A percentile compares a stretch with the other conserved stretches of the same genome.
Evolutionary conservation across 37 sponge, comb jelly and placozoan species (phyloP).

Genomic region (Ianthella basta): DNA sequence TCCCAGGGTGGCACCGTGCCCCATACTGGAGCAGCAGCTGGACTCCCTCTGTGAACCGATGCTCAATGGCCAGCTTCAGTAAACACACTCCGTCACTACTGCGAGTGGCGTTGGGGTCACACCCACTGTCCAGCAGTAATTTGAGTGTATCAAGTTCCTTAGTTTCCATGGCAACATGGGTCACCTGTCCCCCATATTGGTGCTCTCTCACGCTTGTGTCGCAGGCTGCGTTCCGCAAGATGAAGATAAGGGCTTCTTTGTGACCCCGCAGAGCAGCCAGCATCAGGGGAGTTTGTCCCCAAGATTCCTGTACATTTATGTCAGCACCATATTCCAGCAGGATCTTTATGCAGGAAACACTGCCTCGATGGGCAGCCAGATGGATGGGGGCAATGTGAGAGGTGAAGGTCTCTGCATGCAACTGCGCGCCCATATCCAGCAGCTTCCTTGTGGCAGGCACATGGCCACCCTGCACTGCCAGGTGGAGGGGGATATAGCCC

Average conservation of each 20-base stretch:
- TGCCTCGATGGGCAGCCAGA: conserved; percentile 63
- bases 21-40: conserved; percentile 73
- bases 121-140: conserved; percentile 64
- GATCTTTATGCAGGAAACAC: conserved; percentile 41
- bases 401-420: conserved; percentile 43
- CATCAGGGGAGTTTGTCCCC: conserved; percentile 83
- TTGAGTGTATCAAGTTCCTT: conserved; percentile 52
- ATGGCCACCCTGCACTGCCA: conserved; percentile 22
- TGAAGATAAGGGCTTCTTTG: conserved; percentile 30
- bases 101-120: not conserved
- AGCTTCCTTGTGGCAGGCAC: not conserved
- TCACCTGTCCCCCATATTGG: conserved; percentile 50
- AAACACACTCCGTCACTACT: conserved; percentile 43
- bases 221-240: conserved; percentile 42
- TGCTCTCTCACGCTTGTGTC: conserved; percentile 46
- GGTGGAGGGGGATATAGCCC: conserved; percentile 30
- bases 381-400: conserved; percentile 67
- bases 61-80: conserved; percentile 66
- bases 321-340: conserved; percentile 42
- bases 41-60: conserved; percentile 54
- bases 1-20: conserved; percentile 21
- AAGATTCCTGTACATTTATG: conserved; percentile 73
- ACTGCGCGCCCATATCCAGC: conserved; percentile 18
- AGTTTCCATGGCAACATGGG: conserved; percentile 55
- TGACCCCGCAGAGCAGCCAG: conserved; percentile 56